phyloP scores from a whole-genome alignment of 2,113 vertebrate genomes.

The Anseranas semipalmata region DNA sequence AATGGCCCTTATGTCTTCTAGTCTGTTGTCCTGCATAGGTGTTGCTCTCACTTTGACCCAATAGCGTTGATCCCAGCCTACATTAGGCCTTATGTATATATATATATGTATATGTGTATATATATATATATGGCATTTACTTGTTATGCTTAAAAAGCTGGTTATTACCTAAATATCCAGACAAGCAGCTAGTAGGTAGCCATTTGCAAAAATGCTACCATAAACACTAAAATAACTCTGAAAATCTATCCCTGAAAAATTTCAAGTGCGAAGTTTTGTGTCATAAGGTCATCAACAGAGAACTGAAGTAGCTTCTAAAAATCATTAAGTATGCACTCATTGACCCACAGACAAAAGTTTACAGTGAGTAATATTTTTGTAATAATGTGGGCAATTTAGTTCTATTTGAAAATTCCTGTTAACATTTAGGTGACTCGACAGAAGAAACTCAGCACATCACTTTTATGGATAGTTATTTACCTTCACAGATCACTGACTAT shows the following conservation, averaged over 20 bases:
- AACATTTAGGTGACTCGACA: neutral
- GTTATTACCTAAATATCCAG: neutral
- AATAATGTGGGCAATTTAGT: neutral
- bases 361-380: neutral
- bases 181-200: neutral
- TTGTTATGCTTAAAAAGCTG: neutral
- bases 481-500: slow-evolving; percentile 57
- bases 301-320: neutral
- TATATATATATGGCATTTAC: neutral
- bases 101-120: rapidly evolving
- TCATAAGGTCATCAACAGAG: neutral
- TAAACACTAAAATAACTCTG: neutral
- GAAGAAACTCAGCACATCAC: neutral
- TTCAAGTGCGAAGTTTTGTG: neutral
- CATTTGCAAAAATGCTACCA: neutral
- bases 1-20: too few species aligned
- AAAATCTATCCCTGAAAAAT: neutral
- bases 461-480: slow-evolving; percentile 44
- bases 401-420: slow-evolving; percentile 4
- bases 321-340: neutral
- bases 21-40: too few species aligned
- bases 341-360: neutral
- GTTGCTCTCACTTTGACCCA: too few species aligned
- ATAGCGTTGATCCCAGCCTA: too few species aligned
- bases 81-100: too few species aligned